Base-by-base conservation (phyloP, 30 jellyfish, hydroid and myxozoan species). In the Chironex yamaguchii region DNA sequence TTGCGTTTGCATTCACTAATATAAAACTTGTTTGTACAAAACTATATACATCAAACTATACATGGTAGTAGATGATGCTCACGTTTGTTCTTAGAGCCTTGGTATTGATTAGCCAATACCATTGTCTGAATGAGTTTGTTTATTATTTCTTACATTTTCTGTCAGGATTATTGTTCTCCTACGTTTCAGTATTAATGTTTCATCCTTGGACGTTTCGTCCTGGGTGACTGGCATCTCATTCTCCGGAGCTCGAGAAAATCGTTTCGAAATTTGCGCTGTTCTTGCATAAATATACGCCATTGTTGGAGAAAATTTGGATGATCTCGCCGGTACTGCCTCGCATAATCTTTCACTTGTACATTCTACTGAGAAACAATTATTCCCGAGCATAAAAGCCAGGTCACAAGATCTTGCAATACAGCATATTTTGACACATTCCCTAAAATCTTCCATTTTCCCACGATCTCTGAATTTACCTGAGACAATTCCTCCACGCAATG, bases 361-460 rank as follows among this genome's bases (percentile, higher is more conserved):
- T 77, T 93, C 96, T 21, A 93, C 98, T 2, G 98, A 70, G 52
- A 87, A 93, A 77, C 98, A 93, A 62, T 89, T 87, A 42, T 88
- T 75, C n/a, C 88, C 54, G 22, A 93, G 75, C 98, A 93, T 87
- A 67, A 93, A 93, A 17, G 98, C 98, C 12, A 93, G 81, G 49
- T 93, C 97, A 62, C 98, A 93, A 30, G 36, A 79, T 36, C 83
- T 84, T 25, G 96, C 67, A 27, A 85, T 29, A 31, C 98, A 93
- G 70, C 98, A 93, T 36, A 93, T 52, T 28, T 77, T 93, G 49
- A 93, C 68, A 53, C 98, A 93, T 51, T 87, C 96, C 17, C 91
- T 42, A n/a, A 93, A 88, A 36, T 84, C 85, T 29, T 53, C 91
- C 97, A 87, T 87, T 23, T 84, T 65, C 6, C 98, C 98, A 13